Evolutionary conservation across 2,888 invertebrate species (phyloP).

Genomic region (Cosmopolites sordidus): DNA sequence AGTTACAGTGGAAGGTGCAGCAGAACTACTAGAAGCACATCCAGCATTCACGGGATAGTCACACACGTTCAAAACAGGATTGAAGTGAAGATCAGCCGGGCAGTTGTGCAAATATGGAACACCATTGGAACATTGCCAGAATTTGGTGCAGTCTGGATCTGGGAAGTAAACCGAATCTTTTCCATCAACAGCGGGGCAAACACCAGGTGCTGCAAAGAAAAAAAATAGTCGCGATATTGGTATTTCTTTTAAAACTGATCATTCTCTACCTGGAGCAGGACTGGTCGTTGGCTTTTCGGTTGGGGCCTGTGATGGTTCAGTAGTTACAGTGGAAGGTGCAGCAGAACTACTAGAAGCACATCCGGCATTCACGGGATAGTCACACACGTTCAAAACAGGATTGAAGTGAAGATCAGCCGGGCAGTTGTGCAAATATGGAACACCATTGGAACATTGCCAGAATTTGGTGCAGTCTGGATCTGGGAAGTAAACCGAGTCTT

Average conservation of each 20-base stretch:
- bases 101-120: too few species aligned
- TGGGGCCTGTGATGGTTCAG: constrained; percentile 10
- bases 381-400: constrained; percentile 26
- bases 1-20: too few species aligned
- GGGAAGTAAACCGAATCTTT: too few species aligned
- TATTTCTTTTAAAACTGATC: too few species aligned
- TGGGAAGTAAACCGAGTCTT: constrained; percentile 25
- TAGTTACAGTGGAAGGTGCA: neutral
- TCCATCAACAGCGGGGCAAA: constrained; percentile 1
- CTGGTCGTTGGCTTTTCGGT: constrained; percentile 2
- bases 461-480: constrained; percentile 28
- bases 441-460: constrained; percentile 28
- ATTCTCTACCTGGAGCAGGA: too few species aligned
- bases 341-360: constrained; percentile 8
- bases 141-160: too few species aligned
- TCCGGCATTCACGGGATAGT: constrained; percentile 24
- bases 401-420: constrained; percentile 21
- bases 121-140: too few species aligned
- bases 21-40: too few species aligned
- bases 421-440: constrained; percentile 21
- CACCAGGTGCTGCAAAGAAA: neutral
- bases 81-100: too few species aligned
- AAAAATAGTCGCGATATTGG: too few species aligned
- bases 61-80: too few species aligned
- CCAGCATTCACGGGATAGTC: too few species aligned